Conservation (phyloP, 2,797 vertebrate species). For the Alfaro cultratus region DNA sequence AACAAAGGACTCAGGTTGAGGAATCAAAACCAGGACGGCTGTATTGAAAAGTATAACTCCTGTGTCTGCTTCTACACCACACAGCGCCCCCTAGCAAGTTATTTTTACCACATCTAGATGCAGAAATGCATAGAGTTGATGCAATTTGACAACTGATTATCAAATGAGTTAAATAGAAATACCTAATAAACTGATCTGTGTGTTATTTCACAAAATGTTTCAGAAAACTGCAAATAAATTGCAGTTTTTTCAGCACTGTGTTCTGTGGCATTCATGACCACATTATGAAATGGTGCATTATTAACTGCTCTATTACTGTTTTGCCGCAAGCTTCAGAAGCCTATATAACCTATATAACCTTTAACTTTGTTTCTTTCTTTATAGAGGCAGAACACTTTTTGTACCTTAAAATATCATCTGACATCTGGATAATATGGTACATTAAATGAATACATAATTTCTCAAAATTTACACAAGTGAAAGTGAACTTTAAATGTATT, state of each 20-base stretch:
- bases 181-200: neutral
- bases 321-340: slow-evolving; percentile 25
- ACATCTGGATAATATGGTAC: slow-evolving; percentile 2
- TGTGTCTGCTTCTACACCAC: neutral
- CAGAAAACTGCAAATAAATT: slow-evolving; percentile 23
- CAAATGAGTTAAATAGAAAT: neutral
- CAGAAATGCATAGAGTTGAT: neutral
- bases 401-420: neutral
- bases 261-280: slow-evolving; percentile 57
- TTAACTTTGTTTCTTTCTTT: slow-evolving; percentile 28
- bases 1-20: neutral
- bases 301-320: slow-evolving; percentile 58
- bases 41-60: neutral
- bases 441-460: neutral
- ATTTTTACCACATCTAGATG: neutral
- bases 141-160: neutral
- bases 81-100: neutral
- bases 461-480: neutral
- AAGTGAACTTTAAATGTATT: neutral
- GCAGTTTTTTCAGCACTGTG: slow-evolving; percentile 11
- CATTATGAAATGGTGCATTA: slow-evolving; percentile 75
- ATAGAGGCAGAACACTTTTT: slow-evolving; percentile 3
- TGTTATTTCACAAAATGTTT: slow-evolving; percentile 11
- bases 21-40: neutral
- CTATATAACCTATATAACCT: slow-evolving; percentile 3